Percentiles rank a stretch among this genome's conserved stretches.
Conservation (phyloP, 1,140 invertebrate genomes). For the Drosophila aff. region DNA sequence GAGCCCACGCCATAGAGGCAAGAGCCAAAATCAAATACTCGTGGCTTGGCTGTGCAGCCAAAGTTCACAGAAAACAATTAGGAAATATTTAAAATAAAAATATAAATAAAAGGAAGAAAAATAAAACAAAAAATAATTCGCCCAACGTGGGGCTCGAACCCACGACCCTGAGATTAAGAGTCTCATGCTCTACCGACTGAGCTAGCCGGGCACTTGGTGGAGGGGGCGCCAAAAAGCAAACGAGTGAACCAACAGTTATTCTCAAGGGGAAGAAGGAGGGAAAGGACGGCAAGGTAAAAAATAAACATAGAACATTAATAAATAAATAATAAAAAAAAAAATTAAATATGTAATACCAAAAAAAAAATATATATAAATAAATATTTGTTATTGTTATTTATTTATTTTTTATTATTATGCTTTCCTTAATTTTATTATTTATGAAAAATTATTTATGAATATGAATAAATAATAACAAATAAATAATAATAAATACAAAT, state of each 20-base stretch:
- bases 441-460: too few relatives aligned
- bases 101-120: neutral
- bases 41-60: neutral
- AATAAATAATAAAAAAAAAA: neutral
- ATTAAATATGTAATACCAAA: neutral
- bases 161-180: slow-evolving; percentile 97
- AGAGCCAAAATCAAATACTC: neutral
- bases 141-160: slow-evolving; percentile 96
- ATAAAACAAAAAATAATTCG: slow-evolving; percentile 76
- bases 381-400: too few relatives aligned
- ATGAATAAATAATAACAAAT: too few relatives aligned
- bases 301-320: neutral
- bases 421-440: too few relatives aligned
- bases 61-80: slow-evolving; percentile 20
- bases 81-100: slow-evolving; percentile 1
- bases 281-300: neutral
- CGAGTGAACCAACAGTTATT: neutral
- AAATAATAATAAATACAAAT: neutral
- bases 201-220: slow-evolving; percentile 89
- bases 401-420: too few relatives aligned
- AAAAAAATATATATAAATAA: too few relatives aligned
- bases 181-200: slow-evolving; percentile 97
- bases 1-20: slow-evolving; percentile 15
- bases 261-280: neutral
- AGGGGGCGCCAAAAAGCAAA: neutral